Conservation (phyloP, 1,140 invertebrate genomes). For the Hesperophylax magnus region DNA sequence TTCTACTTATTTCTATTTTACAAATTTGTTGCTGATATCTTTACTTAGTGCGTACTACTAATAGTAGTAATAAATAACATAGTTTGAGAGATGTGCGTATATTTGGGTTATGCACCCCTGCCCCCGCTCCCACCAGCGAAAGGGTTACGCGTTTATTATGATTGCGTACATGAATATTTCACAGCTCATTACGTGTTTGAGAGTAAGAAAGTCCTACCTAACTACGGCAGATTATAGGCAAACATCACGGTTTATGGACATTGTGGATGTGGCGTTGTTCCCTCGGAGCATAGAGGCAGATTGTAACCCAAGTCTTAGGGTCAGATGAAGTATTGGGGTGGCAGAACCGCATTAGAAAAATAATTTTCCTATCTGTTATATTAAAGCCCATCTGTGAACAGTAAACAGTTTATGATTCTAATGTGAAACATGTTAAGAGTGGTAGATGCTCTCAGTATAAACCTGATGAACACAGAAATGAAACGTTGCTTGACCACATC, state of each 20-base stretch:
- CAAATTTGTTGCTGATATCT: too few species aligned
- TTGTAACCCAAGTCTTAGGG: background rate
- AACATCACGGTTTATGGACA: slow-evolving; percentile 56
- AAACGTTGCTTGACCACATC: too few species aligned
- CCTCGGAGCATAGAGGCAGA: background rate
- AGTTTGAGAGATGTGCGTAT: background rate
- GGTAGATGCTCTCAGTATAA: too few species aligned
- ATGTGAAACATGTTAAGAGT: too few species aligned
- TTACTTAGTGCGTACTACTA: too few species aligned
- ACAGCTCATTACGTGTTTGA: slow-evolving; percentile 58
- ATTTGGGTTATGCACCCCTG: slow-evolving; percentile 6
- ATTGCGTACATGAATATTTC: slow-evolving; percentile 59
- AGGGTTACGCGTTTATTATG: slow-evolving; percentile 59
- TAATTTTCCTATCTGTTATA: too few species aligned
- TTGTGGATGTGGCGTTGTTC: slow-evolving; percentile 30
- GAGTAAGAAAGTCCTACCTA: slow-evolving; percentile 57
- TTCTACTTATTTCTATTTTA: too few species aligned
- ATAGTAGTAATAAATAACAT: too few species aligned
- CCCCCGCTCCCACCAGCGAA: slow-evolving; percentile 37
- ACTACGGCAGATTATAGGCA: slow-evolving; percentile 55
- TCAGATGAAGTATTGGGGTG: background rate
- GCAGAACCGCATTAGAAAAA: background rate
- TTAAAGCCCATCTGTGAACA: too few species aligned
- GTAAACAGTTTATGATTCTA: too few species aligned
- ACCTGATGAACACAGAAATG: too few species aligned